Evolutionary conservation across 2,113 vertebrate genomes (phyloP).

Genomic region (Delphinus delphis): DNA sequence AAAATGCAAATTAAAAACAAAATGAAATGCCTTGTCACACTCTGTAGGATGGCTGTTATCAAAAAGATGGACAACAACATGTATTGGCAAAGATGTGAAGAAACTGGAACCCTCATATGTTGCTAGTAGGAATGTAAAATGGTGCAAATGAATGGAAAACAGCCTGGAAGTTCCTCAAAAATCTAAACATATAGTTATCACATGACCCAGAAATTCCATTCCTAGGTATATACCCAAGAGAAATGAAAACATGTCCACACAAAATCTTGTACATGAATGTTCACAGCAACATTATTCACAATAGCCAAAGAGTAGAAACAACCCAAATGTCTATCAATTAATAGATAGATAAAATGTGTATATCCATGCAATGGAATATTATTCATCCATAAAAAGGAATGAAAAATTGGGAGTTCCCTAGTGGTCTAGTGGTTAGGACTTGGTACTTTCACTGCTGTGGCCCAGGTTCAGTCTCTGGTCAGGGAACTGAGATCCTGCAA

Average conservation of each 20-base stretch:
- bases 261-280: background rate
- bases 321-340: background rate
- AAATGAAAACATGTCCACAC: background rate
- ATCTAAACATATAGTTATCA: background rate
- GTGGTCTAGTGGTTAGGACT: background rate
- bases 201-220: background rate
- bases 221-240: background rate
- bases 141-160: background rate
- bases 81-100: background rate
- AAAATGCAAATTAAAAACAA: slow-evolving; percentile 3
- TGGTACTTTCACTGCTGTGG: background rate
- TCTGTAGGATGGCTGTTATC: background rate
- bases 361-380: background rate
- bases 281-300: background rate
- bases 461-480: background rate
- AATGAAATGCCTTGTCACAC: background rate
- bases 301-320: background rate
- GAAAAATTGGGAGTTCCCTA: background rate
- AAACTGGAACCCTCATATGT: background rate
- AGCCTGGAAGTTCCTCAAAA: background rate
- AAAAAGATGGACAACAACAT: background rate
- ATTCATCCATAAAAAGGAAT: background rate
- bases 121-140: background rate
- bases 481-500: background rate
- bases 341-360: background rate